phyloP scores from a whole-genome alignment of 2,797 vertebrate species.

The Oceanodroma leucorhoa region DNA sequence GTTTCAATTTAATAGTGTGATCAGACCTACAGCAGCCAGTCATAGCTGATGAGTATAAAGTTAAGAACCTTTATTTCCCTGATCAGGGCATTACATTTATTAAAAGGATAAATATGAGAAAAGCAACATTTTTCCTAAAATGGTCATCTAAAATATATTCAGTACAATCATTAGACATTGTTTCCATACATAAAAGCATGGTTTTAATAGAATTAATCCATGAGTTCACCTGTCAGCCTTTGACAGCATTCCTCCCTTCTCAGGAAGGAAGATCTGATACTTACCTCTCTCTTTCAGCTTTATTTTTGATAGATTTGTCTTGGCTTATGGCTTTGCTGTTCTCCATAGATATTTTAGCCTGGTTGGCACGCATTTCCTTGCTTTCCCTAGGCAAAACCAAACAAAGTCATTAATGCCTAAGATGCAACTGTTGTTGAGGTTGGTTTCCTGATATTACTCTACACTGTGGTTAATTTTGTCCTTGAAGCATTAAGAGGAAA shows the following conservation, averaged over 20 bases:
- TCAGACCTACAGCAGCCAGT: not conserved
- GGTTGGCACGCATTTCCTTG: slow-evolving; percentile 98
- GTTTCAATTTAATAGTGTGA: not conserved
- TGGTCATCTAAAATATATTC: not conserved
- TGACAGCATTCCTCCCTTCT: not conserved
- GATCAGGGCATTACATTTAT: not conserved
- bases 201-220: not conserved
- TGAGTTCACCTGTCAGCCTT: not conserved
- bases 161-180: not conserved
- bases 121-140: not conserved
- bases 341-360: slow-evolving; percentile 98
- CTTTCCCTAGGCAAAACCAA: slow-evolving; percentile 83
- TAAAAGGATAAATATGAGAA: not conserved
- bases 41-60: not conserved
- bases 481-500: not conserved
- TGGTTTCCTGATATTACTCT: not conserved
- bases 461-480: not conserved
- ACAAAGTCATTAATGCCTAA: not conserved
- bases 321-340: slow-evolving; percentile 99
- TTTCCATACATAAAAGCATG: not conserved
- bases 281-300: slow-evolving; percentile 96
- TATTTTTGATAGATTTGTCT: slow-evolving; percentile 98
- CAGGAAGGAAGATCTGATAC: not conserved
- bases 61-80: not conserved
- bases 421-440: not conserved